Evolutionary conservation across 1,140 invertebrate genomes (phyloP), one percentile per base, ranked within the genome.

Genomic region (Riptortus pedestris): DNA sequence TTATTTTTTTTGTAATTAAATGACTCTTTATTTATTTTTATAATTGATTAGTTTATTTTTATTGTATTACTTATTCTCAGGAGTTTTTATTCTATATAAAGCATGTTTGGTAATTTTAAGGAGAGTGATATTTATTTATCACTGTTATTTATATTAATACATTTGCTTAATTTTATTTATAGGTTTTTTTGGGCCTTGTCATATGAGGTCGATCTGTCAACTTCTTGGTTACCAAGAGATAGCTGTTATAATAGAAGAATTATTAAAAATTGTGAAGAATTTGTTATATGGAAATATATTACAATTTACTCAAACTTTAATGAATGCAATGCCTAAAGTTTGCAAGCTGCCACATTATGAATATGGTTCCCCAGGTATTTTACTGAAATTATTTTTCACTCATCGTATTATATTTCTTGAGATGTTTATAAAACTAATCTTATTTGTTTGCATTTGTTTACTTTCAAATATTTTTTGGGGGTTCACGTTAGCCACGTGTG

Each of bases 201-300:
- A 98, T 78, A 90, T 98, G 64, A 85, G 93, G 71, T 88, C 91
- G 0, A 90, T 98, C 73, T 93, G 93, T 65, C 88, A 91, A 28
- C 77, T 99, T 24, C 80, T 99, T 18, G 96, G 96, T 20, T 99
- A 99, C 77, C 94, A 98, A 77, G 96, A 96, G 0, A 97, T 99
- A 67, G 95, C 96, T 14, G 93, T 99, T 4, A 93, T 99, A 29
- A 94, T 98, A 80, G 91, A 96, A 70, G 96, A 99, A 74, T 80
- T 99, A 7, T 76, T 99, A 11, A 93, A 95, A 72, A 93, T 97
- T 66, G 91, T 97, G 0, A 89, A 94, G 71, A 88, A 85, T 7
- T 73, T 97, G 26, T 86, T 95, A 59, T 92, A 95, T 77, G 92
- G 91, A 20, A 91, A 89, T 47, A 80, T 96, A 60, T 77, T 91